Conservation (phyloP, 2,888 invertebrate genomes). For the Euspilapteryx auroguttella region DNA sequence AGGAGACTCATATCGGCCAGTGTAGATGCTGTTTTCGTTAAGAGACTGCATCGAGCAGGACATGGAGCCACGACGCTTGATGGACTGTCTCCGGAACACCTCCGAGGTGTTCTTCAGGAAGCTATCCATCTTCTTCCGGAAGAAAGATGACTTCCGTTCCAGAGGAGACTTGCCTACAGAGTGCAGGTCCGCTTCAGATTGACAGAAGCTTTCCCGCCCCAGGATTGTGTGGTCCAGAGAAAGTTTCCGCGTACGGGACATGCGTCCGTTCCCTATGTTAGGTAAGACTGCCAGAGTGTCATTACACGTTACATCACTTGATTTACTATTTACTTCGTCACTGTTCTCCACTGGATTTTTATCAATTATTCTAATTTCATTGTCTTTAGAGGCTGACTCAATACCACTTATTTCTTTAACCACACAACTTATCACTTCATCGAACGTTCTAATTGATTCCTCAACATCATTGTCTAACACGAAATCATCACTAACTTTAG, state of each 20-base stretch:
- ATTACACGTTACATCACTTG: background rate
- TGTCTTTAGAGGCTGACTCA: too few species aligned
- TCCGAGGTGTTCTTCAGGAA: slow-evolving; percentile 46
- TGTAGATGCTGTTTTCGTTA: slow-evolving; percentile 15
- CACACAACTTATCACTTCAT: background rate
- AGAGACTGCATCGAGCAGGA: slow-evolving; percentile 40
- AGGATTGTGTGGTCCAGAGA: slow-evolving; percentile 41
- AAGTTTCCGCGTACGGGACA: slow-evolving; percentile 26
- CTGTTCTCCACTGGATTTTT: background rate
- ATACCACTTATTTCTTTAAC: background rate
- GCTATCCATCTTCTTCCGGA: slow-evolving; percentile 45
- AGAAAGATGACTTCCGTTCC: slow-evolving; percentile 47
- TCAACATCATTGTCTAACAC: background rate
- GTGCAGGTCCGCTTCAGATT: slow-evolving; percentile 43
- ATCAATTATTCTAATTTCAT: too few species aligned
- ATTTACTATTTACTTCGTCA: background rate
- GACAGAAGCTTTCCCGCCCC: slow-evolving; percentile 30
- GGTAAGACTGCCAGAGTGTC: background rate
- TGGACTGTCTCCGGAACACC: slow-evolving; percentile 34
- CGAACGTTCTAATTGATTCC: background rate
- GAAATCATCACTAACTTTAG: background rate
- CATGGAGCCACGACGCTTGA: slow-evolving; percentile 26
- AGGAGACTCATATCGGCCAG: background rate
- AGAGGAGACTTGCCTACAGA: slow-evolving; percentile 40
- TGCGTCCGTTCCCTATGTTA: too few species aligned